phyloP scores from a whole-genome alignment of 2,888 invertebrate genomes.

The Plemyria rubiginata region DNA sequence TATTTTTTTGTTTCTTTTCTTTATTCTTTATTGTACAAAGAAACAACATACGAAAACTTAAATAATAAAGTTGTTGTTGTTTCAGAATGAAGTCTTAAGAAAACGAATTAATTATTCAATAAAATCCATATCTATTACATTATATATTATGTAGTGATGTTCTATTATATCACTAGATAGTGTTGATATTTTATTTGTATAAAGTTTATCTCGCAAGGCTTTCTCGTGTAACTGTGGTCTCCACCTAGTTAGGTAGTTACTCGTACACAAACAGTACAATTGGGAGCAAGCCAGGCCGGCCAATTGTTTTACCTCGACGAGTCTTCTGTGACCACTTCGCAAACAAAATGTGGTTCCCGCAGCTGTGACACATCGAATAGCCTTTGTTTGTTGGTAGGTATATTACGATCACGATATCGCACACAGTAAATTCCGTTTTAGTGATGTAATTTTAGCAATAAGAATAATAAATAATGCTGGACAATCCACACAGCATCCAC shows the following conservation, averaged over 20 bases:
- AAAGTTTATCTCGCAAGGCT: neutral
- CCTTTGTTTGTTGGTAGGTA: constrained; percentile 29
- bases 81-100: too few relatives aligned
- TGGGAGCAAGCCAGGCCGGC: constrained; percentile 43
- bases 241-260: constrained; percentile 18
- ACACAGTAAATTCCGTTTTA: neutral
- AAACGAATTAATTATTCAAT: too few relatives aligned
- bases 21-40: too few relatives aligned
- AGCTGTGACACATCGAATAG: constrained; percentile 47
- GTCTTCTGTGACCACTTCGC: constrained; percentile 54
- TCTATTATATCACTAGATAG: neutral
- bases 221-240: neutral
- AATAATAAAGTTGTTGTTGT: too few relatives aligned
- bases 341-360: constrained; percentile 50
- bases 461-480: too few relatives aligned
- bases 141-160: too few relatives aligned
- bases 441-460: too few relatives aligned
- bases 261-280: constrained; percentile 41
- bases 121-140: too few relatives aligned
- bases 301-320: constrained; percentile 60
- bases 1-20: too few relatives aligned
- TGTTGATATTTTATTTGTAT: neutral
- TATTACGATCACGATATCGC: neutral
- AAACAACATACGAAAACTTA: too few relatives aligned
- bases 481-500: too few relatives aligned